Base-by-base conservation (phyloP, 2,113 vertebrate species). In the Mixornis gularis region DNA sequence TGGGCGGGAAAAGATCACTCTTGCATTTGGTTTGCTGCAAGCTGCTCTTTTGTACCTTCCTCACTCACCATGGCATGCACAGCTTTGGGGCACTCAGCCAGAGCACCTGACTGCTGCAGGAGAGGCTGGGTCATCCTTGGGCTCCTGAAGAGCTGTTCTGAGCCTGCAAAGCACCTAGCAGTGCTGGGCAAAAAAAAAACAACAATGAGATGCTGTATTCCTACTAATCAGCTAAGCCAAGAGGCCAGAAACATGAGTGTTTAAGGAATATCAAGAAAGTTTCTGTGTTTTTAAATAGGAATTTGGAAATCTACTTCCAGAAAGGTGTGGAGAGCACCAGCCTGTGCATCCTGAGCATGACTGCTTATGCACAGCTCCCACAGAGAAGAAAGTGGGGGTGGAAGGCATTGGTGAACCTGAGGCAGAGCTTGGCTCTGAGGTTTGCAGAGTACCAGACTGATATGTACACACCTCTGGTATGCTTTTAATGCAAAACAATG, bases 331-430 rank as follows among this genome's bases (percentile, higher is more conserved):
- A 43, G 41, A 22, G 4, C 13, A 15, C 27, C 20, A 70, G 56
- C 48, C 29, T 0, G 0, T 63, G 52, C 24, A 41, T 30, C 19
- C 21, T 74, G 49, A 87, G 30, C 40, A 74, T 81, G 17, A 0
- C 60, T 84, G 48, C 38, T 52, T 32, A 2, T 63, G 40, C 44
- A 43, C 32, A 64, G 16, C 21, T 89, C 29, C 55, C 59, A 27
- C 0, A 1, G 48, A 7, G 7, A 36, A 29, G 69, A 63, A 55
- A 86, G 40, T 0, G 0, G 4, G 1, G 5, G 17, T 65, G 48
- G 36, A 41, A 83, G 29, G 40, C 1, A 1, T 16, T 66, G 69
- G 22, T 48, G 43, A 71, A 71, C 7, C 40, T 5, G 0, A 27
- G 53, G 29, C 41, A 89, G 44, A 79, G 34, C 34, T 60, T 71